A percentile compares a stretch with the other conserved stretches of the same genome.
phyloP scores from a whole-genome alignment of 2,797 vertebrate genomes.

The Thalassophryne amazonica region DNA sequence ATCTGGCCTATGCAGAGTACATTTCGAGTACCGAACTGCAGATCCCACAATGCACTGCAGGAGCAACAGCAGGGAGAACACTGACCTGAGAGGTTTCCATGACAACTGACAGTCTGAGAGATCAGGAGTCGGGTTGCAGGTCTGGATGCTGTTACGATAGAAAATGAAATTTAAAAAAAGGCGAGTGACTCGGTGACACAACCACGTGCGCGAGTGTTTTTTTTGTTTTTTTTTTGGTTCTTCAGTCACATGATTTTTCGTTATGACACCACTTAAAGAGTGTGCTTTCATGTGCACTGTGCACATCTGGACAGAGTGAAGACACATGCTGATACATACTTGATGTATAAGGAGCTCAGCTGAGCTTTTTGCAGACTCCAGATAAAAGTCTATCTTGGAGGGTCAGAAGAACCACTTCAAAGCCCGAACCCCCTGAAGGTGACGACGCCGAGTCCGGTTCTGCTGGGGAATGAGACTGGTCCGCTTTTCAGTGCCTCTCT shows the following conservation, averaged over 20 bases:
- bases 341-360: conserved; percentile 21
- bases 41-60: conserved; percentile 75
- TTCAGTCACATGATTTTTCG: conserved; percentile 44
- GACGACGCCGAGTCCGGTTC: conserved; percentile 43
- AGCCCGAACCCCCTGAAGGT: conserved; percentile 32
- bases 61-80: conserved; percentile 73
- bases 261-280: conserved; percentile 51
- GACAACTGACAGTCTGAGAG: conserved; percentile 69
- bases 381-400: conserved; percentile 33
- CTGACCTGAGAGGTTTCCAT: conserved; percentile 80
- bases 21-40: conserved; percentile 51
- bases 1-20: conserved; percentile 49
- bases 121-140: conserved; percentile 41
- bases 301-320: conserved; percentile 61
- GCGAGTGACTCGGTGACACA: conserved; percentile 61
- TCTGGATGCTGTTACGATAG: conserved; percentile 52
- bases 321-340: conserved; percentile 54
- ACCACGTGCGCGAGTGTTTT: conserved; percentile 52
- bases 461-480: conserved; percentile 42
- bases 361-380: conserved; percentile 22
- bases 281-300: conserved; percentile 61
- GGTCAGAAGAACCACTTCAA: conserved; percentile 28
- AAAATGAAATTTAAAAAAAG: conserved; percentile 62
- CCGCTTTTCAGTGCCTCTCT: conserved; percentile 69
- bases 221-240: conserved; percentile 64